A percentile compares a stretch with the other conserved stretches of the same genome.
Evolutionary conservation across 2,888 invertebrate species (phyloP).

Genomic region (Psococerastis gibbosa): DNA sequence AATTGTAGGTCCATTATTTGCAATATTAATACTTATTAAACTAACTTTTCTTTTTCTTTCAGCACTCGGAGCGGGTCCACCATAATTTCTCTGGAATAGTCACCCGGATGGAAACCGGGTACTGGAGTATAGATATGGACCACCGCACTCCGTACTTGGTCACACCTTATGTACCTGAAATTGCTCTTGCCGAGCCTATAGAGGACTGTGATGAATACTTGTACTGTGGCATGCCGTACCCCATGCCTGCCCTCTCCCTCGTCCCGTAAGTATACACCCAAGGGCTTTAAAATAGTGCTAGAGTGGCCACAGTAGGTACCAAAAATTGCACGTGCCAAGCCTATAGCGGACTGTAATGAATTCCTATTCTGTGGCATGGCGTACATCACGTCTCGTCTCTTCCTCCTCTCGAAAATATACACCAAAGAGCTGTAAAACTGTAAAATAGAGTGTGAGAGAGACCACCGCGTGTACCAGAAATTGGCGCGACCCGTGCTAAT

Average conservation of each 20-base stretch:
- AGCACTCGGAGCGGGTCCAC: conserved; percentile 44
- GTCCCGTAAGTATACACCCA: conserved; percentile 31
- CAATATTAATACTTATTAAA: no score
- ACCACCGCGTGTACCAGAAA: conserved; percentile 34
- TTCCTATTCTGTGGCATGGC: conserved; percentile 62
- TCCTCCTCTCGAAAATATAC: conserved; percentile 35
- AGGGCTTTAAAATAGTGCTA: no score
- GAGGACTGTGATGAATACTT: conserved; percentile 39
- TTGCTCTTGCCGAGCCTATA: conserved; percentile 28
- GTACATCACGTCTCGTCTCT: conserved; percentile 53
- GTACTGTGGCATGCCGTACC: conserved; percentile 65
- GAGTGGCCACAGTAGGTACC: conserved; percentile 34
- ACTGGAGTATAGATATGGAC: conserved; percentile 60
- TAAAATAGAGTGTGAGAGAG: no score
- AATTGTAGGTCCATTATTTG: no score
- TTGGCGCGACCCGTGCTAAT: conserved; percentile 28
- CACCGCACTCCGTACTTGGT: conserved; percentile 46
- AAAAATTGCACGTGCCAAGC: conserved; percentile 29
- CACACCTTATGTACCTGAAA: conserved; percentile 33
- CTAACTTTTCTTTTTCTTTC: conserved; percentile 17
- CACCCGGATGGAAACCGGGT: conserved; percentile 32
- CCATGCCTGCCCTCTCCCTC: conserved; percentile 50
- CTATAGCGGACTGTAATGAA: conserved; percentile 36
- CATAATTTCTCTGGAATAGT: conserved; percentile 31
- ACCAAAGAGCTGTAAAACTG: no score